These are phyloP conservation scores for Dinoponera quadriceps DNA, from an alignment of 1,140 invertebrate species.

Conservation along the genomic window DNA sequence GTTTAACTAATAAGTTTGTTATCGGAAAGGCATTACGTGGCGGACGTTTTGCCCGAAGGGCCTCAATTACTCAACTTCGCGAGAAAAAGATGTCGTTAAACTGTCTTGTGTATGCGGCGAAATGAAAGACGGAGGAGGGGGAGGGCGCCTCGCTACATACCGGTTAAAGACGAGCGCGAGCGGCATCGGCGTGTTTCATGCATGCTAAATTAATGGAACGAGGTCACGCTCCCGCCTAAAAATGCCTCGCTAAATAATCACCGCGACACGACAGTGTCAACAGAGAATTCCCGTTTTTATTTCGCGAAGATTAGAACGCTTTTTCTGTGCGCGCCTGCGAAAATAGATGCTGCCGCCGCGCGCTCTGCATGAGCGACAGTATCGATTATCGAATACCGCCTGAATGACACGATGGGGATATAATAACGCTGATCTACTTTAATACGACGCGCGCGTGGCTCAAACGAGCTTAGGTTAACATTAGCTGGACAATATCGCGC, in stretches of 20 bases:
- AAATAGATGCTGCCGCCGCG: conserved; percentile 19
- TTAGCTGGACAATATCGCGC: not conserved
- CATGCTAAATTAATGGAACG: conserved; percentile 56
- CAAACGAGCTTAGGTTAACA: not conserved
- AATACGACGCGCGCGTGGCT: not conserved
- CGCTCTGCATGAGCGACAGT: conserved; percentile 7
- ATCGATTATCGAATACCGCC: conserved; percentile 43
- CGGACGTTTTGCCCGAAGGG: not conserved
- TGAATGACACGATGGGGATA: conserved; percentile 15
- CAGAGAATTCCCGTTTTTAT: conserved; percentile 46
- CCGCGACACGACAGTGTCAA: conserved; percentile 34
- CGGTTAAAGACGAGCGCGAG: conserved; percentile 39
- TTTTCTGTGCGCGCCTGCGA: conserved; percentile 21
- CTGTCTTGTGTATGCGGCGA: conserved; percentile 9
- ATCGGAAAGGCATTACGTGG: conserved; percentile 26
- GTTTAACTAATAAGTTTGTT: conserved; percentile 34
- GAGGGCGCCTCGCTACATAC: not conserved
- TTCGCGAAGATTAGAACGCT: conserved; percentile 26
- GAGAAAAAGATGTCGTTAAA: conserved; percentile 32
- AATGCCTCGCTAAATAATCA: conserved; percentile 38
- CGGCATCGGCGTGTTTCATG: conserved; percentile 50
- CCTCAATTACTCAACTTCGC: conserved; percentile 29
- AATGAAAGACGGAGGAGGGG: conserved; percentile 51
- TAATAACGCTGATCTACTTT: conserved; percentile 6
- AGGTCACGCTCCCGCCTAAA: conserved; percentile 41